A percentile compares a stretch with the other conserved stretches of the same genome.
Conservation (phyloP, 2,113 vertebrate species). For the Hemiscyllium ocellatum region DNA sequence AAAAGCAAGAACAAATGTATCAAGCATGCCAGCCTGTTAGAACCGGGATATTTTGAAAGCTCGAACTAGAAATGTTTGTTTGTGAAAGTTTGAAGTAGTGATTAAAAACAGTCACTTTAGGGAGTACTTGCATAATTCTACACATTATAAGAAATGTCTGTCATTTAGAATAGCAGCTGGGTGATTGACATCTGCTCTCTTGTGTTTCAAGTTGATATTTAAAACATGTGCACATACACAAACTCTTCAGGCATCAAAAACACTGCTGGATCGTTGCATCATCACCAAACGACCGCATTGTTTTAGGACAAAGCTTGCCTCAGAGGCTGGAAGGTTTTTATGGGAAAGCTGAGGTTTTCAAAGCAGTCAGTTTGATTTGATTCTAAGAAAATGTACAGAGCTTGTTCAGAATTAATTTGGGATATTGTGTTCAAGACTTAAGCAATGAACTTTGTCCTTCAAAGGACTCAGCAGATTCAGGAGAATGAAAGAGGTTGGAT, state of each 20-base stretch:
- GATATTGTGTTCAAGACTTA: not conserved
- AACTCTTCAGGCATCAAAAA: not conserved
- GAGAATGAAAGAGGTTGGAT: not conserved
- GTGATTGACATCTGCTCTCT: not conserved
- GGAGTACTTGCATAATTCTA: not conserved
- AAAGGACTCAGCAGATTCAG: not conserved
- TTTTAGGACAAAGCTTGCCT: not conserved
- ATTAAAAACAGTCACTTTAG: slow-evolving; percentile 4
- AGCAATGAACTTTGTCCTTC: not conserved
- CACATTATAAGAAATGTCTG: not conserved
- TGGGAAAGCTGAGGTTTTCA: not conserved
- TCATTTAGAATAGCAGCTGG: not conserved
- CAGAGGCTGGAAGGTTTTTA: not conserved
- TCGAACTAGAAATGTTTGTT: not conserved
- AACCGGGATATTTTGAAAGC: not conserved
- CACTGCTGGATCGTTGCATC: not conserved
- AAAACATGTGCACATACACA: not conserved
- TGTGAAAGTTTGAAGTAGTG: not conserved
- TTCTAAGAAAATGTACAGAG: not conserved
- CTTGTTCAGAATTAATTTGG: not conserved
- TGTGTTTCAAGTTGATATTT: not conserved
- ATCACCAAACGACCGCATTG: not conserved
- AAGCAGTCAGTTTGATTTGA: not conserved
- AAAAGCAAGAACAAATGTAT: slow-evolving; percentile 22
- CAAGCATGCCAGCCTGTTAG: not conserved